phyloP scores from a whole-genome alignment of 2,888 invertebrate genomes.

The Rhorus exstirpatorius region DNA sequence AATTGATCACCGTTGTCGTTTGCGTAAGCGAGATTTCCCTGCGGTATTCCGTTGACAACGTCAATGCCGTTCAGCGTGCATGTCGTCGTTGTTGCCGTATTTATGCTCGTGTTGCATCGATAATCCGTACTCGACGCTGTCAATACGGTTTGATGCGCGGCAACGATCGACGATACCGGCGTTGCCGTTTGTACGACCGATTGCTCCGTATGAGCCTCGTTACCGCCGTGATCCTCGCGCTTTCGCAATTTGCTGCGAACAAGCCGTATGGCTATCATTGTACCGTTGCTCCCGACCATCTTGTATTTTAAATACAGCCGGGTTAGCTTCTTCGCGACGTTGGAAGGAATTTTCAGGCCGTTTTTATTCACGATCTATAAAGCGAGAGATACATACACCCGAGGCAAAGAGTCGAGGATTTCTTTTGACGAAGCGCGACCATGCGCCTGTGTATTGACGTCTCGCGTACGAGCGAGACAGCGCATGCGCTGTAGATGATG shows the following conservation, averaged over 20 bases:
- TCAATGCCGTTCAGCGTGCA: slow-evolving; percentile 79
- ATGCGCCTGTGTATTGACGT: slow-evolving; percentile 24
- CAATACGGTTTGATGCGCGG: slow-evolving; percentile 74
- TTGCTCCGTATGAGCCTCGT: slow-evolving; percentile 90
- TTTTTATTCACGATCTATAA: slow-evolving; percentile 39
- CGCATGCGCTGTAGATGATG: slow-evolving; percentile 5
- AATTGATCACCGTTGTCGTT: slow-evolving; percentile 87
- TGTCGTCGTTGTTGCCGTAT: slow-evolving; percentile 69
- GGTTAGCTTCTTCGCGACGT: slow-evolving; percentile 80
- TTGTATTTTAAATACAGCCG: slow-evolving; percentile 85
- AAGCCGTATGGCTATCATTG: slow-evolving; percentile 95
- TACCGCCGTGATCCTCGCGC: slow-evolving; percentile 91
- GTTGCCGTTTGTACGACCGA: slow-evolving; percentile 89
- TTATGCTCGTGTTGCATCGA: slow-evolving; percentile 68
- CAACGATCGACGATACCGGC: slow-evolving; percentile 70
- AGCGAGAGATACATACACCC: too few species aligned
- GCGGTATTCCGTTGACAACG: slow-evolving; percentile 78
- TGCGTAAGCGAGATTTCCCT: slow-evolving; percentile 76
- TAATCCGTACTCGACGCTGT: slow-evolving; percentile 60
- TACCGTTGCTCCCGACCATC: slow-evolving; percentile 95
- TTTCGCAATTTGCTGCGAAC: slow-evolving; percentile 96
- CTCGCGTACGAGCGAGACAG: background rate
- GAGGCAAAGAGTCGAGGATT: slow-evolving; percentile 76
- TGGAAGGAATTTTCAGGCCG: slow-evolving; percentile 79
- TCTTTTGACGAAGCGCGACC: slow-evolving; percentile 48